Evolutionary conservation across 2,888 invertebrate genomes (phyloP).

Genomic region (Eupithecia inturbata): DNA sequence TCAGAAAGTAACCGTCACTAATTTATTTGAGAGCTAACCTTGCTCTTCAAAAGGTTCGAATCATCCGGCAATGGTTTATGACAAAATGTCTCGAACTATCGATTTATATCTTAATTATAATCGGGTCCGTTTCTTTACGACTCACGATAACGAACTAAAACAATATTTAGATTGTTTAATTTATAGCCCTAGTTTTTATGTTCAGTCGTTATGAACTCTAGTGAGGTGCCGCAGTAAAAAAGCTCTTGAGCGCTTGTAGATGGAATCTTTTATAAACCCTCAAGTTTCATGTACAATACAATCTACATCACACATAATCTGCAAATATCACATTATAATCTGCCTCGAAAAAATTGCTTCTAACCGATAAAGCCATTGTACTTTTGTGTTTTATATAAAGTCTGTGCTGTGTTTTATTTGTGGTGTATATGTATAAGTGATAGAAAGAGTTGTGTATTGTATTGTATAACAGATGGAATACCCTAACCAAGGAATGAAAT

Average conservation of each 20-base stretch:
- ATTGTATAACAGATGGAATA: neutral
- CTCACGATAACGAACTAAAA: slow-evolving; percentile 35
- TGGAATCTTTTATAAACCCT: neutral
- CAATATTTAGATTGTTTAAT: slow-evolving; percentile 39
- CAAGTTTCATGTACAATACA: neutral
- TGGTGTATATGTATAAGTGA: neutral
- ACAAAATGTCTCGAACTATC: slow-evolving; percentile 31
- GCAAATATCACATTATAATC: neutral
- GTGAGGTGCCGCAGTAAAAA: neutral
- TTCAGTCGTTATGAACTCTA: slow-evolving; percentile 12
- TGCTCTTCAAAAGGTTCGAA: neutral
- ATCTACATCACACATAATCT: neutral
- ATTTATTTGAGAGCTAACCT: slow-evolving; percentile 10
- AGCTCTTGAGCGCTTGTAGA: neutral
- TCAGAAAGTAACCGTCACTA: slow-evolving; percentile 7
- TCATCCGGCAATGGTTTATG: slow-evolving; percentile 20
- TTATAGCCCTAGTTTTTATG: slow-evolving; percentile 35
- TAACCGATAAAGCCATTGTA: neutral
- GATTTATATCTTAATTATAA: slow-evolving; percentile 37
- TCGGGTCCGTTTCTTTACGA: slow-evolving; percentile 29
- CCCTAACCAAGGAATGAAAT: neutral
- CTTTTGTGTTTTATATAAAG: neutral
- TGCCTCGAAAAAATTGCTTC: neutral
- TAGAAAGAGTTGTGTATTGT: neutral
- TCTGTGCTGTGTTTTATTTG: neutral